Base-by-base conservation (phyloP, 2,888 invertebrate genomes). In the Vandiemenella viatica region DNA sequence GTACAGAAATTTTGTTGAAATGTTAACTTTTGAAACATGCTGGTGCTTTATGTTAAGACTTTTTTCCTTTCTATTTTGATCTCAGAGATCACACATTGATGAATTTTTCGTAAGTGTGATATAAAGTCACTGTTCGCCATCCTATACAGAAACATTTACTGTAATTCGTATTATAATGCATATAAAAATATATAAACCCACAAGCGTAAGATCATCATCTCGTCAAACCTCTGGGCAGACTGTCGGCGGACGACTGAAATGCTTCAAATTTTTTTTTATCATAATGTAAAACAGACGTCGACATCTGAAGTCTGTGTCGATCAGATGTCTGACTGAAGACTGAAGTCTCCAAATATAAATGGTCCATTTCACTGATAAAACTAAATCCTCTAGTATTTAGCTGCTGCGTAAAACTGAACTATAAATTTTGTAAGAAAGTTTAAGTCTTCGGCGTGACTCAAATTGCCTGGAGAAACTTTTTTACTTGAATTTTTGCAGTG, bases 101-200 rank as follows among this genome's bases (percentile, higher is more conserved):
- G n/a, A 13, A n/a, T 32, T 32, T 32, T 32, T n/a, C 10, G 10
- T n/a, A 32, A 32, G n/a, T 32, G 32, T 32, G n/a, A 32, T 13
- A 32, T 32, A n/a, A 32, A 32, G 13, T 32, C 32, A 32, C n/a
- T 45, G 48, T 50, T 47, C 50, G 50, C 52, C 52, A 52, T 52
- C 52, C 52, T 52, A 50, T 52, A 52, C 47, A 52, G 47, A 49
- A 47, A 21, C 18, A 47, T 50, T 47, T 49, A 49, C 49, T 38
- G n/a, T 32, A 46, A 46, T 49, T 37, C 10, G 10, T 32, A 43
- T 52, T 43, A 46, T 52, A 49, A 46, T 49, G 23, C 41, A 47
- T 50, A 43, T 47, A 48, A 44, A 32, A 13, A 32, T 37, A 45
- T 46, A 46, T 46, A 48, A 21, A 32, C 37, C 43, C n/a, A 32